A percentile compares a stretch with the other conserved stretches of the same genome.
Conservation (phyloP, 2,888 invertebrate species). For the Thysanoteuthis rhombus region DNA sequence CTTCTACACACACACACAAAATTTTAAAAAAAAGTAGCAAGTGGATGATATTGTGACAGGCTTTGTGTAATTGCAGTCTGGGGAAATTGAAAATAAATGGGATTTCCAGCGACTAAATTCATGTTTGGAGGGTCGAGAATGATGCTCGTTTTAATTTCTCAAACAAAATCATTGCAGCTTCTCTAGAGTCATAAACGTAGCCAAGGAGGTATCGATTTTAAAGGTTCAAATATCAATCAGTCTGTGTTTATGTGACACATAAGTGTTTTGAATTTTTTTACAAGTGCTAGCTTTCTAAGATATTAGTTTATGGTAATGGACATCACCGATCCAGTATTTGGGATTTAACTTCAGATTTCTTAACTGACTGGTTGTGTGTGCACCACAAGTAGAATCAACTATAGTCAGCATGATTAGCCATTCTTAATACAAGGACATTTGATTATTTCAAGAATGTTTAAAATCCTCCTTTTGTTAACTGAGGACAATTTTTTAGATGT, state of each 20-base stretch:
- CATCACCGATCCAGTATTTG: no score
- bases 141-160: background rate
- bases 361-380: no score
- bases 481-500: no score
- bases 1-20: background rate
- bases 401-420: no score
- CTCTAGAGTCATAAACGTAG: background rate
- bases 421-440: no score
- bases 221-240: background rate
- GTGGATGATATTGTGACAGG: background rate
- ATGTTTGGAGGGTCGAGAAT: background rate
- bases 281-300: no score
- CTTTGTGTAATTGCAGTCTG: background rate
- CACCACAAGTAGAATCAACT: no score
- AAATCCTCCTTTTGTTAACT: no score
- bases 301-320: no score
- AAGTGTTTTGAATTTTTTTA: no score
- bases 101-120: background rate
- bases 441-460: no score
- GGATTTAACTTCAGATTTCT: no score
- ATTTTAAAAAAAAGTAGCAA: background rate
- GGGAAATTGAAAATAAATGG: background rate
- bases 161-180: background rate
- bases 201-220: background rate
- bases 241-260: background rate